phyloP scores from a whole-genome alignment of 2,113 vertebrate genomes.

The Bos indicus region DNA sequence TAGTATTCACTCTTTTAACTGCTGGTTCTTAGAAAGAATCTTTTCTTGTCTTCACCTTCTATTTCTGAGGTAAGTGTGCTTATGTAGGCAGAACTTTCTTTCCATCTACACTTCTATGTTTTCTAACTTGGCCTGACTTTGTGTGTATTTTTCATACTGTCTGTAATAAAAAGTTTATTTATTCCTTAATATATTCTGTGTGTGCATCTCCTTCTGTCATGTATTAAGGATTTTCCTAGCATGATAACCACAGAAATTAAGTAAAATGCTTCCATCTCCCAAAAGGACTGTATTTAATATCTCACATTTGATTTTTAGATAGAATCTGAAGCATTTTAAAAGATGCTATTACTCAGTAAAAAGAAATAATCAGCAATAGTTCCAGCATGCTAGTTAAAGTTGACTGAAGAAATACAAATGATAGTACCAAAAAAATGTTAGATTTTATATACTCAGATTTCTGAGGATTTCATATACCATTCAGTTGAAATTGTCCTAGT shows the following conservation, averaged over 20 bases:
- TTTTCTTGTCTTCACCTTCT: background rate
- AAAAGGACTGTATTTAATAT: constrained; percentile 16
- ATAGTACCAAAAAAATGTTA: background rate
- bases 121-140: background rate
- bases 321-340: constrained; percentile 55
- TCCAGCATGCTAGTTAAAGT: background rate
- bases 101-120: background rate
- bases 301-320: constrained; percentile 70
- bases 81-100: background rate
- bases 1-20: constrained; percentile 43
- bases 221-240: constrained; percentile 23
- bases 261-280: constrained; percentile 22
- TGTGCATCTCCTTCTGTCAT: background rate
- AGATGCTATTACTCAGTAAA: constrained; percentile 2
- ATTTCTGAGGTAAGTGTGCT: rapidly evolving
- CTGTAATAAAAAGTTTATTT: background rate
- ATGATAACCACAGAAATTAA: constrained; percentile 59
- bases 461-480: background rate
- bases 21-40: constrained; percentile 41
- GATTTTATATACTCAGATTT: background rate
- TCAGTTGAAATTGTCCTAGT: background rate
- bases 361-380: constrained; percentile 13
- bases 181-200: background rate
- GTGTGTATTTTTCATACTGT: background rate
- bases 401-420: background rate